phyloP scores from a whole-genome alignment of 2,888 invertebrate species.

The Shargacucullia verbasci region DNA sequence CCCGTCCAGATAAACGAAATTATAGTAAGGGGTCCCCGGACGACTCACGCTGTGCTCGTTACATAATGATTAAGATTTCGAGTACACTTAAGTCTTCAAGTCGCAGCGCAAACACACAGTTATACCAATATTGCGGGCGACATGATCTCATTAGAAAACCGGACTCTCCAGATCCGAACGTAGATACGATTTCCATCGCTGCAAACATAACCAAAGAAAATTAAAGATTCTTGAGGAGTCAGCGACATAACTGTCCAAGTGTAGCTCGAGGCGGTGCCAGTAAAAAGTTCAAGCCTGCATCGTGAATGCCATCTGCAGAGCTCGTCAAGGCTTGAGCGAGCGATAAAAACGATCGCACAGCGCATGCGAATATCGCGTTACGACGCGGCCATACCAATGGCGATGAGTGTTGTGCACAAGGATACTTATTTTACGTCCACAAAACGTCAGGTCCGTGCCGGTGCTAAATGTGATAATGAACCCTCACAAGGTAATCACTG shows the following conservation, averaged over 20 bases:
- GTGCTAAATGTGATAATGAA: conserved; percentile 70
- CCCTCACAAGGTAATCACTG: conserved; percentile 62
- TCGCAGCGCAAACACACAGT: conserved; percentile 38
- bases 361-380: conserved; percentile 76
- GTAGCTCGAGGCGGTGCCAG: conserved; percentile 66
- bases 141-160: conserved; percentile 57
- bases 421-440: conserved; percentile 52
- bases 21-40: conserved; percentile 24
- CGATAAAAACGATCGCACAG: conserved; percentile 78
- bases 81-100: conserved; percentile 36
- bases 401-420: conserved; percentile 49
- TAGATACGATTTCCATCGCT: conserved; percentile 60
- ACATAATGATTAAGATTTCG: conserved; percentile 39
- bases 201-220: conserved; percentile 64
- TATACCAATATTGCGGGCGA: conserved; percentile 49
- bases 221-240: conserved; percentile 69
- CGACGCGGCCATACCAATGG: conserved; percentile 69
- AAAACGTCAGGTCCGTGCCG: conserved; percentile 54
- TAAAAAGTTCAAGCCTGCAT: conserved; percentile 76
- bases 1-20: conserved; percentile 34
- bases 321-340: conserved; percentile 70
- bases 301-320: conserved; percentile 77
- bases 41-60: conserved; percentile 42
- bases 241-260: conserved; percentile 73
- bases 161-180: conserved; percentile 46